Base-by-base conservation (phyloP, 2,113 vertebrate genomes). In the Heterochromis multidens region DNA sequence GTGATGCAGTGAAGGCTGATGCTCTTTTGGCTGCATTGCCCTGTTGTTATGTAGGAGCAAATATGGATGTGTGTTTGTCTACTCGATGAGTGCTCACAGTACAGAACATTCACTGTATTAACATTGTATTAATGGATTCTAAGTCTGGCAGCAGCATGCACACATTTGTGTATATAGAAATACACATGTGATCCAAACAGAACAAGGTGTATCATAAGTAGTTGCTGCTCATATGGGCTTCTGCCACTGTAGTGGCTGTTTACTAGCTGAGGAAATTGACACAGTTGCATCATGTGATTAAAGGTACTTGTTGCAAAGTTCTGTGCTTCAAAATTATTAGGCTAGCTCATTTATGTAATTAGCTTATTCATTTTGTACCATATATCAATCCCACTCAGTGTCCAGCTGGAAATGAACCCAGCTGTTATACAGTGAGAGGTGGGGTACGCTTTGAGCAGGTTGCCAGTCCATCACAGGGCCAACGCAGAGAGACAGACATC, bases 81-180 rank as follows among this genome's bases (percentile, higher is more conserved):
- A 84, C 49, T 56, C 49, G 35, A 83, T 82, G 54, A 79, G 84
- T 85, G 74, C 80, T 88, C 57, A 72, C 56, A 7, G 65, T 74
- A 54, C 7, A 65, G 23, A 84, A 59, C 59, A 78, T 67, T 80
- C 27, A 49, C 59, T 59, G 35, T 83, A 81, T 91, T 91, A 84
- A 86, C 85, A 43, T 88, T 76, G 43, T 70, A 62, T 82, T 67
- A 86, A 90, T 91, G 78, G 74, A 61, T 76, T 40, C 21, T 63
- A 87, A 90, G 62, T 89, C 70, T 86, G 77, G 79, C 61, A 81
- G 77, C 35, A 43, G 56, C 33, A 27, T 33, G 21, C 11, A 83
- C 56, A 77, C 31, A 65, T 40, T n/a, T 6, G 35, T 61, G 29
- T 19, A 74, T 74, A 52, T 29, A 1, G 6, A 52, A 52, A 81